phyloP scores from a whole-genome alignment of 2,113 vertebrate genomes.

The Xenotilapia leptura region DNA sequence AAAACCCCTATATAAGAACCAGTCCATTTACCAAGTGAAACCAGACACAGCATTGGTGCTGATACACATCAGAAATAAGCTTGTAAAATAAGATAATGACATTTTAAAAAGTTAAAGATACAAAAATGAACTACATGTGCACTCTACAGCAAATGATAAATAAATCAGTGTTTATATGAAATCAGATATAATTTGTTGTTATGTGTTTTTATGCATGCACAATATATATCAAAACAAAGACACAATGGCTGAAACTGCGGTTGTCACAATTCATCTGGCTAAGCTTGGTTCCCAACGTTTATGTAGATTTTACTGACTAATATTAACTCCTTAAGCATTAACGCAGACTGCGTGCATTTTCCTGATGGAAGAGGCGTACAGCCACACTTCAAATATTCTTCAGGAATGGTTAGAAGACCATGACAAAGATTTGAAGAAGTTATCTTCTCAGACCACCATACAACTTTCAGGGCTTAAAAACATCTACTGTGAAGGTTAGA shows the following conservation, averaged over 20 bases:
- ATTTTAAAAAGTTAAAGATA: not conserved
- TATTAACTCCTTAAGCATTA: not conserved
- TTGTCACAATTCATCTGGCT: not conserved
- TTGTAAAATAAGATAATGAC: not conserved
- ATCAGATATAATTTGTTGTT: not conserved
- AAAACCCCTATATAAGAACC: rapidly evolving
- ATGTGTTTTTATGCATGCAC: not conserved
- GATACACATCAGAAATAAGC: not conserved
- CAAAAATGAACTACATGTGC: not conserved
- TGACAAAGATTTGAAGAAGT: not conserved
- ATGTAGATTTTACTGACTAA: not conserved
- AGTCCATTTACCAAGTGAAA: not conserved
- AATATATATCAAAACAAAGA: not conserved
- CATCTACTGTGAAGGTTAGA: not conserved
- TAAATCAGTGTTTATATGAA: not conserved
- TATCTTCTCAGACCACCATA: not conserved
- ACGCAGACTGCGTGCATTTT: not conserved
- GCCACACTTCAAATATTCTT: not conserved
- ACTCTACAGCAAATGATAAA: not conserved
- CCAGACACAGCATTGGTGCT: not conserved
- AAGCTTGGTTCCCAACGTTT: not conserved
- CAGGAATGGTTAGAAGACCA: not conserved
- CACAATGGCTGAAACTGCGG: rapidly evolving
- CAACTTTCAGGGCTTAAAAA: not conserved
- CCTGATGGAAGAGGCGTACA: not conserved